Evolutionary conservation across 2,113 vertebrate species (phyloP).

Genomic region (Meriones unguiculatus): DNA sequence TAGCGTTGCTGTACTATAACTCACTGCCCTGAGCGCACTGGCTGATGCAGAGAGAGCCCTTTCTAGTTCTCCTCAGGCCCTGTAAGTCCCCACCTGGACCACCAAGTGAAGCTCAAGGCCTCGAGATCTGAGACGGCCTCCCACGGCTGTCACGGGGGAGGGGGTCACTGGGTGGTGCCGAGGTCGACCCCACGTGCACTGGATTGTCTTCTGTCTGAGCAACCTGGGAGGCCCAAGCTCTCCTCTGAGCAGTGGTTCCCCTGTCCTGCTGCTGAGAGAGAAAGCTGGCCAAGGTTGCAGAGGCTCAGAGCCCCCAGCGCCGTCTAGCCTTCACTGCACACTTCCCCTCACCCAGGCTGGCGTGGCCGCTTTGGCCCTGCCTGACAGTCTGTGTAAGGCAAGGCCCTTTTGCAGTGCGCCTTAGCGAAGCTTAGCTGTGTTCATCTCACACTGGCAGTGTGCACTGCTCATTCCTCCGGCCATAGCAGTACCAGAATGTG

Average conservation of each 20-base stretch:
- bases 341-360: not conserved
- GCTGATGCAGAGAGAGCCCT: not conserved
- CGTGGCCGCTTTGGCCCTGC: not conserved
- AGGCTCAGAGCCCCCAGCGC: not conserved
- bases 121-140: not conserved
- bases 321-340: not conserved
- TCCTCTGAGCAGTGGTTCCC: not conserved
- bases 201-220: not conserved
- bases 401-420: not conserved
- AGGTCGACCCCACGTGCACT: not conserved
- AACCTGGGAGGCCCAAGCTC: not conserved
- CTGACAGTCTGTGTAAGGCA: not conserved
- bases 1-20: not conserved
- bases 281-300: not conserved
- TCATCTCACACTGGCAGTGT: rapidly evolving
- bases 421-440: not conserved
- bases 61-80: not conserved
- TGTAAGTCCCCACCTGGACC: not conserved
- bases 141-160: too few relatives aligned
- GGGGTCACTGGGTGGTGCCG: rapidly evolving
- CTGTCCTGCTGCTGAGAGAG: not conserved
- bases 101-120: not conserved
- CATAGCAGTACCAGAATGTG: not conserved
- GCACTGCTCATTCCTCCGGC: not conserved
- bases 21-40: not conserved